Base-by-base conservation (phyloP, 92 coral and sea anemone species). In the Porites rus region DNA sequence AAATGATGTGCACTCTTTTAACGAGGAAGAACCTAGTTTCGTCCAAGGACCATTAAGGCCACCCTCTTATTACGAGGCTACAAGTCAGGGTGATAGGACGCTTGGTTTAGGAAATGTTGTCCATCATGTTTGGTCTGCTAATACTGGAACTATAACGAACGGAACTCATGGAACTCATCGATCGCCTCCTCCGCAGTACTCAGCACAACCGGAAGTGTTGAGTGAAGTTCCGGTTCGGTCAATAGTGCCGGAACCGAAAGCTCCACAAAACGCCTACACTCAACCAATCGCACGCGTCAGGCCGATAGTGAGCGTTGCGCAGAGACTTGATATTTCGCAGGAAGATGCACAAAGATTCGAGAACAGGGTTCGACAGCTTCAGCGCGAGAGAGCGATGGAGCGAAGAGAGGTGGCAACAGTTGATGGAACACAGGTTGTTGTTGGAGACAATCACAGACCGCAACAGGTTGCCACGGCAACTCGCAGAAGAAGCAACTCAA, bases 11-110 rank as follows among this genome's bases (percentile, higher is more conserved):
- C 94, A 91, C 72, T 95, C 98, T 51, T 95, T 95, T 77, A 81
- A 88, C n/a, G 96, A 94, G 59, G 90, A 95, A 52, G 98, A 95
- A 66, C 98, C 98, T 12, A 95, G 98, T 58, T 17, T 91, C 18
- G 28, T 93, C 14, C 91, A 90, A 51, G 90, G 88, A 25, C 81
- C 88, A 18, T 75, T 89, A 20, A 87, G 93, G 80, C 98, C 98
- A 18, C 98, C 98, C 0, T 88, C 98, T 17, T 95, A 95, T 83
- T 92, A 88, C 79, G 98, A 95, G 81, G 98, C 96, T 16, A 88
- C 95, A 21, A 92, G 88, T 20, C 94, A 93, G 54, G 18, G 88
- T 14, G 70, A 89, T 13, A 85, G 90, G 6, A 60, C 72, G 58
- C 79, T 84, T 52, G 92, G 92, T 25, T 38, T 86, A 12, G 91